Conservation (phyloP, 2,888 invertebrate genomes). For the Leptogaster cylindrica region DNA sequence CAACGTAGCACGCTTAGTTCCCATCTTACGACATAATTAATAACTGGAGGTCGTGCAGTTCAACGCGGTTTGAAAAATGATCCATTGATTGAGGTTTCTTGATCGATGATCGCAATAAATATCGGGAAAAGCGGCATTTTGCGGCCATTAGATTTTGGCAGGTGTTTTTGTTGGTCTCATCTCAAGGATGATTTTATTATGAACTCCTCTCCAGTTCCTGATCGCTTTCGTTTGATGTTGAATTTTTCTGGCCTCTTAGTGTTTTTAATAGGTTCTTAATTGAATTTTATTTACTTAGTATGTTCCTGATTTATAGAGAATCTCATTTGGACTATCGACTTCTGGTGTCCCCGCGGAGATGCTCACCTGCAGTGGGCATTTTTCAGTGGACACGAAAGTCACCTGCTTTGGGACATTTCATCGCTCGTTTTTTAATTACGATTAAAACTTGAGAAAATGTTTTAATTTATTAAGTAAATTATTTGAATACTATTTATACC, state of each 20-base stretch:
- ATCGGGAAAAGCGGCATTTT: not conserved
- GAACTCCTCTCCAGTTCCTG: not conserved
- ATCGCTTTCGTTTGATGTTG: too few relatives aligned
- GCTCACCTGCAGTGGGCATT: too few relatives aligned
- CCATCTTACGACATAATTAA: constrained; percentile 16
- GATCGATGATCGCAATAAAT: constrained; percentile 36
- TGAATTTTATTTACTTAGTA: constrained; percentile 23
- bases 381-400: too few relatives aligned
- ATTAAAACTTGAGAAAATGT: too few relatives aligned
- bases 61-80: constrained; percentile 29
- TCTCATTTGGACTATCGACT: constrained; percentile 10
- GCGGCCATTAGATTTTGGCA: constrained; percentile 24
- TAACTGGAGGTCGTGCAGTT: constrained; percentile 18
- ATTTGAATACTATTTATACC: too few relatives aligned
- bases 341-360: constrained; percentile 29
- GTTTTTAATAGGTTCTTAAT: constrained; percentile 16
- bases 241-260: not conserved
- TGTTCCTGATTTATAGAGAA: constrained; percentile 27
- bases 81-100: constrained; percentile 10
- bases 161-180: constrained; percentile 30
- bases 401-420: too few relatives aligned
- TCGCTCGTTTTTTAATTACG: too few relatives aligned
- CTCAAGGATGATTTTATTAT: not conserved
- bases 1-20: constrained; percentile 6
- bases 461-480: too few relatives aligned